Percentiles rank a stretch among this genome's conserved stretches.
Conservation (phyloP, 1,140 invertebrate species). For the Drosophila novamexicana region DNA sequence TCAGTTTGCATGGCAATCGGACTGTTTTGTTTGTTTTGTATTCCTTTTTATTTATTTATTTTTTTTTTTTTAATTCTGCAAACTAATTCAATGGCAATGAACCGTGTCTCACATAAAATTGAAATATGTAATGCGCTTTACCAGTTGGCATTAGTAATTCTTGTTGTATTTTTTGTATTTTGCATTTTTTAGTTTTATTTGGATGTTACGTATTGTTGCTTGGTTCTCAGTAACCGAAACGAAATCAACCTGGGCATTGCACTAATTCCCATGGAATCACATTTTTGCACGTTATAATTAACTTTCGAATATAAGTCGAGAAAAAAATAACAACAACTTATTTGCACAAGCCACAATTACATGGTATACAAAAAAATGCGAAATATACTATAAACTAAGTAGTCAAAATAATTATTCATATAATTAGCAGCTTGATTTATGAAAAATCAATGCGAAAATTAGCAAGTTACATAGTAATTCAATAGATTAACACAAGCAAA, state of each 20-base stretch:
- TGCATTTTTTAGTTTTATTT: conserved; percentile 15
- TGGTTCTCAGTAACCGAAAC: conserved; percentile 51
- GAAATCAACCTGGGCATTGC: conserved; percentile 30
- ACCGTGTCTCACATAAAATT: conserved; percentile 61
- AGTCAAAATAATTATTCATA: conserved; percentile 39
- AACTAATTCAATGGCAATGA: conserved; percentile 70
- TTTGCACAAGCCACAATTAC: conserved; percentile 48
- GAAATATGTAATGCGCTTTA: conserved; percentile 56
- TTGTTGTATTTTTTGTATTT: conserved; percentile 24
- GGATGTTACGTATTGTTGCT: conserved; percentile 25
- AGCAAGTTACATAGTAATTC: conserved; percentile 16
- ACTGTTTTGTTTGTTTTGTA: conserved; percentile 11
- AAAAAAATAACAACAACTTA: conserved; percentile 14
- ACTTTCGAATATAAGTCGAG: conserved; percentile 40
- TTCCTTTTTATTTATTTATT: conserved; percentile 15
- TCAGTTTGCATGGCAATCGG: conserved; percentile 29
- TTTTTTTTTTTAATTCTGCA: conserved; percentile 60
- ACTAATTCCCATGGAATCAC: conserved; percentile 62
- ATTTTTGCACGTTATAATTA: conserved; percentile 77
- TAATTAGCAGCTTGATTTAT: conserved; percentile 40
- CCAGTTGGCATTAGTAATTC: conserved; percentile 41
- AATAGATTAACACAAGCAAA: neutral
- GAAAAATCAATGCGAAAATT: conserved; percentile 37
- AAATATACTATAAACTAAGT: conserved; percentile 24
- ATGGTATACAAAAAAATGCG: conserved; percentile 20